These are phyloP conservation scores for Malacoraja senta DNA, from an alignment of 2,797 vertebrate species.

Conservation along the genomic window DNA sequence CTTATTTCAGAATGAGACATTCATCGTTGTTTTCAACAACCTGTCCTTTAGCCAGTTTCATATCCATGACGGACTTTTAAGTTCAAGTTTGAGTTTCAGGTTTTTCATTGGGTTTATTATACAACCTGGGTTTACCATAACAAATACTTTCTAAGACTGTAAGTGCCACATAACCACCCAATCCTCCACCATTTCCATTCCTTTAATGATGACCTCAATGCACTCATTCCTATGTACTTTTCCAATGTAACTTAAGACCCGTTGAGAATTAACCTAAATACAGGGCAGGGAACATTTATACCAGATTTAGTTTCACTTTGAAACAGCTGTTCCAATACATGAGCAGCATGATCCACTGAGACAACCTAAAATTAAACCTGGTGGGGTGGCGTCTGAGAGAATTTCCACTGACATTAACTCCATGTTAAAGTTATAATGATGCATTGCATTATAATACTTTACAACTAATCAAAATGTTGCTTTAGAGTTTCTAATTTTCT, in stretches of 20 bases:
- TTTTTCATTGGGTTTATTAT: no score
- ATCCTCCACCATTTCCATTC: background rate
- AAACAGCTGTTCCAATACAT: constrained; percentile 2
- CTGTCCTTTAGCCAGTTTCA: no score
- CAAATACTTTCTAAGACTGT: background rate
- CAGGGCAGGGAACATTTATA: background rate
- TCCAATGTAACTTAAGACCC: background rate
- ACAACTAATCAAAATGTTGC: background rate
- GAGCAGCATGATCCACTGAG: background rate
- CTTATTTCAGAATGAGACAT: no score
- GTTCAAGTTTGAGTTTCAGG: no score
- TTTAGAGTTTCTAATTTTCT: background rate
- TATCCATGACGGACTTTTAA: no score
- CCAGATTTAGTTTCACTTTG: constrained; percentile 4
- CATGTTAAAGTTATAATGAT: background rate
- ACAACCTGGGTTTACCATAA: no score
- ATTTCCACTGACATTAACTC: background rate
- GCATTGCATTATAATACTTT: background rate
- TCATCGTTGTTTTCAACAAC: no score
- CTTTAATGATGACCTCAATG: background rate
- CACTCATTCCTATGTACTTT: background rate
- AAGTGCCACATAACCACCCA: background rate
- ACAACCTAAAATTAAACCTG: background rate
- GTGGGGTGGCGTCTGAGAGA: background rate
- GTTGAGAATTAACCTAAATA: background rate